A percentile compares a stretch with the other conserved stretches of the same genome.
These are phyloP conservation scores for Scytalopus superciliaris DNA, from an alignment of 2,113 vertebrate species.

Conservation along the genomic window DNA sequence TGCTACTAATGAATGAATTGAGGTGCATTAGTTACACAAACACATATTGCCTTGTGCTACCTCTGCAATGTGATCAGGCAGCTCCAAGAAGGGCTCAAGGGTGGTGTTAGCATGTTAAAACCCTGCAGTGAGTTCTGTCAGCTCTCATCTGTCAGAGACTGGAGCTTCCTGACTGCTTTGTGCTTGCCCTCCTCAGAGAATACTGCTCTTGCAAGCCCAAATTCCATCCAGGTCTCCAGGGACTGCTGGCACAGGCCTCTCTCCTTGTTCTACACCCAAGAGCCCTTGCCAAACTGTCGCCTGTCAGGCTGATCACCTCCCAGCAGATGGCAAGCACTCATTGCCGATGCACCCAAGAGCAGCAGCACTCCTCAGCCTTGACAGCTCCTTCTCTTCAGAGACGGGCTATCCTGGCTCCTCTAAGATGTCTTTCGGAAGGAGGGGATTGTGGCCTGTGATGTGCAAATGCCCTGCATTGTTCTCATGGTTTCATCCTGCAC, in stretches of 20 bases:
- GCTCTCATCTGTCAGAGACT: fast-evolving
- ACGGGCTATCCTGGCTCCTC: not conserved
- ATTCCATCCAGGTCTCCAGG: not conserved
- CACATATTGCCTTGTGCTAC: not conserved
- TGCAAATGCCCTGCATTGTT: not conserved
- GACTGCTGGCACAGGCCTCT: not conserved
- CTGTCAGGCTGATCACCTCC: not conserved
- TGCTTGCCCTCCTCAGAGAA: not conserved
- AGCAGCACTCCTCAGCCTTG: not conserved
- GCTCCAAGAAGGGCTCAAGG: not conserved
- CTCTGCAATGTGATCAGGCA: not conserved
- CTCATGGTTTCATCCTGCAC: not conserved
- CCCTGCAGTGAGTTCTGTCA: not conserved
- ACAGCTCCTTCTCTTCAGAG: not conserved
- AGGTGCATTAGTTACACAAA: not conserved
- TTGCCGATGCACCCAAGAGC: not conserved
- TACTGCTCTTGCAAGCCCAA: not conserved
- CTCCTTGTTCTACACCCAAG: not conserved
- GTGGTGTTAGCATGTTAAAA: not conserved
- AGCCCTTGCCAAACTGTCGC: not conserved
- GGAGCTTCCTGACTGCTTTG: not conserved
- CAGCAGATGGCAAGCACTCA: conserved; percentile 42
- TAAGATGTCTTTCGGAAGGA: fast-evolving
- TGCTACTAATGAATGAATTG: not conserved
- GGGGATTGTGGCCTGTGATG: not conserved